A percentile compares a stretch with the other conserved stretches of the same genome.
These are phyloP conservation scores for Trissolcus japonicus DNA, from an alignment of 2,888 invertebrate genomes.

Conservation along the genomic window DNA sequence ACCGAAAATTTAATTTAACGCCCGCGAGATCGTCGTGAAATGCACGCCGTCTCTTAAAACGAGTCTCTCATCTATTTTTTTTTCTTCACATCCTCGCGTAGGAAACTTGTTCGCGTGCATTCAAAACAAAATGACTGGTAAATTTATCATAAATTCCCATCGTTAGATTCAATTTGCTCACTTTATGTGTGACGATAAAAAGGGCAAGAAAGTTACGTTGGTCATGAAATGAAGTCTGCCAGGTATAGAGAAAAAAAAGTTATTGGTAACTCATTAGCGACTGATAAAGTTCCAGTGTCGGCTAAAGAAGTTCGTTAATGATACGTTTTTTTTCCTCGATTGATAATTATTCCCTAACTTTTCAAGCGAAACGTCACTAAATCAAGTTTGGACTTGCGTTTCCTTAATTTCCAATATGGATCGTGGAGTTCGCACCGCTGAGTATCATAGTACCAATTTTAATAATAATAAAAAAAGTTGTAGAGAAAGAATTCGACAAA, in stretches of 20 bases:
- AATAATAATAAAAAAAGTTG: no score
- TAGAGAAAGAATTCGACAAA: no score
- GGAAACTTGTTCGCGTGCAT: slow-evolving; percentile 27
- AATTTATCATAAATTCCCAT: slow-evolving; percentile 32
- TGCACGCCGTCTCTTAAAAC: slow-evolving; percentile 42
- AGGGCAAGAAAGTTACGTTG: slow-evolving; percentile 19
- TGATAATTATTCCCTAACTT: slow-evolving; percentile 35
- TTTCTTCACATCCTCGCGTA: slow-evolving; percentile 19
- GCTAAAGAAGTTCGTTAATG: slow-evolving; percentile 38
- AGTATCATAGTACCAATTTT: no score
- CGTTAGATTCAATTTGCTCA: slow-evolving; percentile 26
- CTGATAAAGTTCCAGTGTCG: slow-evolving; percentile 31
- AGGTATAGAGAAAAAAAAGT: slow-evolving; percentile 23
- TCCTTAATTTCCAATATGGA: slow-evolving; percentile 4
- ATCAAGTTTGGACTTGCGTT: slow-evolving; percentile 9
- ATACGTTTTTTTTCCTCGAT: slow-evolving; percentile 21
- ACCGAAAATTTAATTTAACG: slow-evolving; percentile 50
- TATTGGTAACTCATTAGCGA: slow-evolving; percentile 48
- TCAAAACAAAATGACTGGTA: slow-evolving; percentile 23
- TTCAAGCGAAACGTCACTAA: neutral
- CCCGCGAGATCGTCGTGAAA: slow-evolving; percentile 30
- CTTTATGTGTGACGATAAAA: slow-evolving; percentile 17
- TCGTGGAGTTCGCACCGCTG: neutral
- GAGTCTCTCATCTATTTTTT: no score
- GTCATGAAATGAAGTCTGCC: slow-evolving; percentile 6